A percentile compares a stretch with the other conserved stretches of the same genome.
phyloP scores from a whole-genome alignment of 2,888 invertebrate genomes.

The Pollenia amentaria region DNA sequence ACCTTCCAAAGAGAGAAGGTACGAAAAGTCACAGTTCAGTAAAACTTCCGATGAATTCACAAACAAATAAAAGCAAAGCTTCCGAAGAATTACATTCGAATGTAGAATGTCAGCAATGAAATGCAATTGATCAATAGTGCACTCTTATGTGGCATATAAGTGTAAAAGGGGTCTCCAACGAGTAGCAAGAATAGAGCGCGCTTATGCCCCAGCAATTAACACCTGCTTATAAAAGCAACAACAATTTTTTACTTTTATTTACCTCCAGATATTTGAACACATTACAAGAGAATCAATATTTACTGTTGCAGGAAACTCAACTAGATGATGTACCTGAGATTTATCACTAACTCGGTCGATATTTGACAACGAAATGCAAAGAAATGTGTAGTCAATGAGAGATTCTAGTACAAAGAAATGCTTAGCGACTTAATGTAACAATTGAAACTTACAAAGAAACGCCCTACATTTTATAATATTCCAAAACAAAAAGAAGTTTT shows the following conservation, averaged over 20 bases:
- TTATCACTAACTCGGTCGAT: background rate
- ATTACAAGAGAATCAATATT: slow-evolving; percentile 56
- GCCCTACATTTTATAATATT: slow-evolving; percentile 58
- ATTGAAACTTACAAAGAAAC: slow-evolving; percentile 66
- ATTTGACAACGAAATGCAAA: background rate
- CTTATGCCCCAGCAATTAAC: slow-evolving; percentile 64
- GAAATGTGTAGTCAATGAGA: background rate
- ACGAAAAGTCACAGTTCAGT: slow-evolving; percentile 80
- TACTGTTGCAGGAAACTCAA: slow-evolving; percentile 51
- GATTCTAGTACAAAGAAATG: slow-evolving; percentile 22
- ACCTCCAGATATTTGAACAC: background rate
- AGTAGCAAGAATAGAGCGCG: slow-evolving; percentile 30
- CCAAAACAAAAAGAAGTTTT: background rate
- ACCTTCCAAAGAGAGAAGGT: slow-evolving; percentile 74
- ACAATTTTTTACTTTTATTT: slow-evolving; percentile 20
- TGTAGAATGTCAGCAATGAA: background rate
- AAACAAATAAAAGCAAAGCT: slow-evolving; percentile 79
- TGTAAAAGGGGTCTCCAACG: background rate
- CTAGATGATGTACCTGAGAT: slow-evolving; percentile 5
- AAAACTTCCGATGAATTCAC: slow-evolving; percentile 80
- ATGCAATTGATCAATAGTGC: slow-evolving; percentile 5
- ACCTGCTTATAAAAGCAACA: slow-evolving; percentile 49
- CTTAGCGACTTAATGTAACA: slow-evolving; percentile 66
- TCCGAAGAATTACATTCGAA: slow-evolving; percentile 78
- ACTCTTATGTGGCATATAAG: background rate